Percentiles rank a stretch among this genome's conserved stretches.
Evolutionary conservation across 2,888 invertebrate genomes (phyloP).

Genomic region (Lithophane ornitopus): DNA sequence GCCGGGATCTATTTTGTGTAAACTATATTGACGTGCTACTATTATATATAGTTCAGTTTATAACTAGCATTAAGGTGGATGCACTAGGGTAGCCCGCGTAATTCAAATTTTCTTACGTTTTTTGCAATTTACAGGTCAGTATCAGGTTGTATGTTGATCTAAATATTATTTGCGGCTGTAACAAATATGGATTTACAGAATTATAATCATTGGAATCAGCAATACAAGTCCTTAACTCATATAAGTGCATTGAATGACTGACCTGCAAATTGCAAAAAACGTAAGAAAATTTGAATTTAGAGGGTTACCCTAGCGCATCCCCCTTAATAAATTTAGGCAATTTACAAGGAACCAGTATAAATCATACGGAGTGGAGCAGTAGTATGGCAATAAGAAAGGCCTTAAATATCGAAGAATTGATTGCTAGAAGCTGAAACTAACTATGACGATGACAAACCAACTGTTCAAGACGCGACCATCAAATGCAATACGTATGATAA

Average conservation of each 20-base stretch:
- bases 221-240: too few relatives aligned
- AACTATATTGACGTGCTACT: not conserved
- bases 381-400: not conserved
- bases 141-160: too few relatives aligned
- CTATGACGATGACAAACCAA: not conserved
- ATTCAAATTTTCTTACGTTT: too few relatives aligned
- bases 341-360: not conserved
- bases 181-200: too few relatives aligned
- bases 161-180: too few relatives aligned
- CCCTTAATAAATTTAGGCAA: not conserved
- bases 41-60: not conserved
- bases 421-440: not conserved
- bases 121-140: too few relatives aligned
- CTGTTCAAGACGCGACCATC: not conserved
- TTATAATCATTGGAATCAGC: too few relatives aligned
- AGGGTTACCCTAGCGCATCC: too few relatives aligned
- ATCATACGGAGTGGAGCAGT: not conserved
- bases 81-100: too few relatives aligned
- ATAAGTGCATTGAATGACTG: too few relatives aligned
- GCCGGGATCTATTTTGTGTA: not conserved
- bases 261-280: too few relatives aligned
- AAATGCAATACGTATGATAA: not conserved
- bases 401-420: not conserved
- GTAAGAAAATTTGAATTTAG: too few relatives aligned
- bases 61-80: not conserved